Evolutionary conservation across 1,140 invertebrate species (phyloP).

Genomic region (Bombus vancouverensis): DNA sequence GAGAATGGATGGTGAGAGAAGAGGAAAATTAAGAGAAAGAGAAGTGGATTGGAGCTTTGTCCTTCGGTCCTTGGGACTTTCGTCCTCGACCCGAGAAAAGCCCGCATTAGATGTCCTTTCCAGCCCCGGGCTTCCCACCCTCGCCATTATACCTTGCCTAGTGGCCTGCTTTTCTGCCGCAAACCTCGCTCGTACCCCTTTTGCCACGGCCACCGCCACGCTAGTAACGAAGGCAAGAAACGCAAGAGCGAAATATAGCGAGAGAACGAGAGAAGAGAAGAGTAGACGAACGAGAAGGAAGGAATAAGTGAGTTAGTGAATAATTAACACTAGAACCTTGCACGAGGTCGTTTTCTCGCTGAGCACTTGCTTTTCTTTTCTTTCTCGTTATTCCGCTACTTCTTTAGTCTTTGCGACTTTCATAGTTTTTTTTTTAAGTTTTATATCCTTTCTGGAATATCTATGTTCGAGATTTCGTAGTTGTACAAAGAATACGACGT

Average conservation of each 20-base stretch:
- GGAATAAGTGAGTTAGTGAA: neutral
- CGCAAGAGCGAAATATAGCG: neutral
- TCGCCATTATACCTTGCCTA: constrained; percentile 4
- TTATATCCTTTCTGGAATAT: too few relatives aligned
- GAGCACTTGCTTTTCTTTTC: neutral
- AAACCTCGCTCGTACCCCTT: constrained; percentile 38
- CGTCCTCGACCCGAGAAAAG: constrained; percentile 50
- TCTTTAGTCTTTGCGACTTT: neutral
- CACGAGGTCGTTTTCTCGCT: neutral
- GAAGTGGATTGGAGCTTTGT: neutral
- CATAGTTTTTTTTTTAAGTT: too few relatives aligned
- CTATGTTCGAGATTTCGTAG: too few relatives aligned
- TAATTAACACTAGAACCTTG: neutral
- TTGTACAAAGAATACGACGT: too few relatives aligned
- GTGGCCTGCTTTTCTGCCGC: constrained; percentile 37
- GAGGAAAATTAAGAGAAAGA: neutral
- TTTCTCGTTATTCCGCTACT: neutral
- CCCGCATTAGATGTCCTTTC: constrained; percentile 43
- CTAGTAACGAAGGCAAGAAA: constrained; percentile 35
- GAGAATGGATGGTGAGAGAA: neutral
- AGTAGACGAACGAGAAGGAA: neutral
- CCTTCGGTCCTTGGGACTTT: constrained; percentile 34
- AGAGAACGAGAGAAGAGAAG: neutral
- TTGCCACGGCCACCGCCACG: neutral
- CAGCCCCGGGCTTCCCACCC: neutral